Evolutionary conservation across 2,113 vertebrate genomes (phyloP).

Genomic region (Willisornis vidua): DNA sequence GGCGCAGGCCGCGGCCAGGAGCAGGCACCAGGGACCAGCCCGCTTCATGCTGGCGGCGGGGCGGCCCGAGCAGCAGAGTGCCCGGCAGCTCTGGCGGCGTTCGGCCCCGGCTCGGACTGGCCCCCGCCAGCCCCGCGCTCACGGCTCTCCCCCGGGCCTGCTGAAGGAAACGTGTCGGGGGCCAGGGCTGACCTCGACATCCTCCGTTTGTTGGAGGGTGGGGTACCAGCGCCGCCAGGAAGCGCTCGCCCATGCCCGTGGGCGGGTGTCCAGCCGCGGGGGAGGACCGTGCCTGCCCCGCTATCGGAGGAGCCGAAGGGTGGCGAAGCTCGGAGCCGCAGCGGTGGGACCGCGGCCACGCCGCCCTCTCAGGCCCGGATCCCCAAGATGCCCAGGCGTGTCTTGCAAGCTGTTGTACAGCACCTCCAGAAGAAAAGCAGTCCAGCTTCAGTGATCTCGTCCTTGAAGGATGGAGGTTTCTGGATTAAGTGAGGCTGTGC

Average conservation of each 20-base stretch:
- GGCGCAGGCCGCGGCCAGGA: slow-evolving; percentile 28
- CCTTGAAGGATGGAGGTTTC: background rate
- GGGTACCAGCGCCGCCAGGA: background rate
- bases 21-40: slow-evolving; percentile 43
- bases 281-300: accelerated
- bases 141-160: slow-evolving; percentile 35
- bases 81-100: background rate
- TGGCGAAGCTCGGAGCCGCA: background rate
- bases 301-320: background rate
- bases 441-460: background rate
- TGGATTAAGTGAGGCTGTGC: background rate
- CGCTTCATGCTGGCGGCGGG: no score
- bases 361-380: no score
- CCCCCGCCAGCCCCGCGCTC: background rate
- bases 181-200: slow-evolving; percentile 20
- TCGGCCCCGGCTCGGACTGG: background rate
- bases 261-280: background rate
- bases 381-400: accelerated
- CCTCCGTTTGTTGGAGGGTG: slow-evolving; percentile 47
- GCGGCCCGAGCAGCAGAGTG: background rate
- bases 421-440: accelerated
- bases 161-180: slow-evolving; percentile 63
- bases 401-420: background rate
- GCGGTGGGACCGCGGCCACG: accelerated
- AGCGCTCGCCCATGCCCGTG: background rate